phyloP scores from a whole-genome alignment of 2,888 invertebrate species.

The Meghimatium bilineatum region DNA sequence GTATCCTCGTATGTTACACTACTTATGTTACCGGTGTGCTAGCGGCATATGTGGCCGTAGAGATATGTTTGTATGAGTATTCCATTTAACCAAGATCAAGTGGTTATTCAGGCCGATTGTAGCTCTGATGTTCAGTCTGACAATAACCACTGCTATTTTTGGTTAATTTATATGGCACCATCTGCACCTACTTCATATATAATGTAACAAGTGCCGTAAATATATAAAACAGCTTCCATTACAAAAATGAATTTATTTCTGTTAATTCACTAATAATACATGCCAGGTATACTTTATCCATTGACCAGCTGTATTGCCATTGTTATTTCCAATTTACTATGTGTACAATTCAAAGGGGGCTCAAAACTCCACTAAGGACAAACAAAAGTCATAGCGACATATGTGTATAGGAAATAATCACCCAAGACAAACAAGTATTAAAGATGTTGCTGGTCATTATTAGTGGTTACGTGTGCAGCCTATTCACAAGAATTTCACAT shows the following conservation, averaged over 20 bases:
- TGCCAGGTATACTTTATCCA: conserved; percentile 33
- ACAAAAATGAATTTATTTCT: neutral
- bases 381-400: neutral
- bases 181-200: conserved; percentile 9
- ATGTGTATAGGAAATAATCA: neutral
- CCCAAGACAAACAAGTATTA: conserved; percentile 29
- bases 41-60: conserved; percentile 42
- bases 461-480: conserved; percentile 14
- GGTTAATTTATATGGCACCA: conserved; percentile 30
- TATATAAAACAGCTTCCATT: conserved; percentile 17
- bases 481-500: conserved; percentile 15
- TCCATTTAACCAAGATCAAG: conserved; percentile 30
- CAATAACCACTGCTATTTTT: conserved; percentile 2
- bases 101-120: conserved; percentile 18
- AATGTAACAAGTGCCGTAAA: conserved; percentile 11
- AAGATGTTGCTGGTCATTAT: conserved; percentile 38
- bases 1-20: conserved; percentile 20
- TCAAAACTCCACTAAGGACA: conserved; percentile 12
- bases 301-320: conserved; percentile 18
- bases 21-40: conserved; percentile 40
- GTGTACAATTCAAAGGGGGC: conserved; percentile 15
- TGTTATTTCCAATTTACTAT: conserved; percentile 11
- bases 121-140: neutral
- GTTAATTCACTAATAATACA: conserved; percentile 24
- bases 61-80: conserved; percentile 39